phyloP scores from a whole-genome alignment of 1,140 invertebrate species.

The Camponotus floridanus region DNA sequence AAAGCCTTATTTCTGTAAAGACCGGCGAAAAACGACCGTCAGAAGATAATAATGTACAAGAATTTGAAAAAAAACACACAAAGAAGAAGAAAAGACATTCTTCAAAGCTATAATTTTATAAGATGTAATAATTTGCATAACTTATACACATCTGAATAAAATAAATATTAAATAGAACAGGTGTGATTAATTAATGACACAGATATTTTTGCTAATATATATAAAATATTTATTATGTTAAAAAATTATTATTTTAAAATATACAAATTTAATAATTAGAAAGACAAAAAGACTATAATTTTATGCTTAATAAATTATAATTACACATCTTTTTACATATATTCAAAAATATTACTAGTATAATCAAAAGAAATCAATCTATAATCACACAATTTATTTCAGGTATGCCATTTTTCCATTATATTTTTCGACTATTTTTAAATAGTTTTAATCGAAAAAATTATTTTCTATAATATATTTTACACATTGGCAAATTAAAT shows the following conservation, averaged over 20 bases:
- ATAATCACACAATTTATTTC: not conserved
- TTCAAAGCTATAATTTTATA: constrained; percentile 53
- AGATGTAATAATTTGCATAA: constrained; percentile 12
- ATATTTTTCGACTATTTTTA: not conserved
- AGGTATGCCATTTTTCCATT: not conserved
- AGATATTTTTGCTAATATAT: not conserved
- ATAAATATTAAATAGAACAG: constrained; percentile 11
- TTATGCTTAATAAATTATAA: not conserved
- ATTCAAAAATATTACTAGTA: not conserved
- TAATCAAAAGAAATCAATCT: not conserved
- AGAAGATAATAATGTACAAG: constrained; percentile 56
- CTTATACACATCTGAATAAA: constrained; percentile 30
- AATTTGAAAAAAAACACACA: constrained; percentile 42
- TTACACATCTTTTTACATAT: not conserved
- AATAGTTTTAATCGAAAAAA: constrained; percentile 87
- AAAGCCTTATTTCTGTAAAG: constrained; percentile 83
- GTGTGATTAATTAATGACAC: not conserved
- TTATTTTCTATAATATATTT: constrained; percentile 90
- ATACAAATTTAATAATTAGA: not conserved
- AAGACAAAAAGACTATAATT: not conserved
- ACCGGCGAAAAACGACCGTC: constrained; percentile 79
- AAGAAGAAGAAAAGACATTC: constrained; percentile 74
- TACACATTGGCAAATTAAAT: constrained; percentile 91
- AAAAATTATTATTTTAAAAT: constrained; percentile 7
- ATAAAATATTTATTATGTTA: not conserved